A percentile compares a stretch with the other conserved stretches of the same genome.
Evolutionary conservation across 2,888 invertebrate genomes (phyloP).

Genomic region (Hymenopus coronatus): DNA sequence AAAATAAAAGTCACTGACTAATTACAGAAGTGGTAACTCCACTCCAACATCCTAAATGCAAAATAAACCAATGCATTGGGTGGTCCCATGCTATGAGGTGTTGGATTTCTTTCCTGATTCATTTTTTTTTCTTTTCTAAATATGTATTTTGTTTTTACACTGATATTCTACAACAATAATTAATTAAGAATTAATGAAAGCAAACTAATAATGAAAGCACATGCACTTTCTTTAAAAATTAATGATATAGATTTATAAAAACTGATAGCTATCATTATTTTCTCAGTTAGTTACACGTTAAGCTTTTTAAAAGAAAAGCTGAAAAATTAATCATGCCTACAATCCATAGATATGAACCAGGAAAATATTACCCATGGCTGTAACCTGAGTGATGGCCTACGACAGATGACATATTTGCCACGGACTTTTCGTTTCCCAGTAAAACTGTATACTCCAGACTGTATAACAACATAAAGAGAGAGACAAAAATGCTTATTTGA

Average conservation of each 20-base stretch:
- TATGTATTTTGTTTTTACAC: too few species aligned
- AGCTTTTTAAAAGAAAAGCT: not conserved
- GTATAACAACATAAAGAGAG: constrained; percentile 36
- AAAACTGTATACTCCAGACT: constrained; percentile 71
- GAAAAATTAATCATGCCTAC: not conserved
- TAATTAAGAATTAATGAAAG: not conserved
- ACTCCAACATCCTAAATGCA: too few species aligned
- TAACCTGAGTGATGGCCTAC: constrained; percentile 64
- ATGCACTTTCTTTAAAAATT: not conserved
- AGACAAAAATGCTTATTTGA: not conserved
- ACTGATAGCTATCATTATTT: not conserved
- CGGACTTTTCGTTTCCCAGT: constrained; percentile 60
- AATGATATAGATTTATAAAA: not conserved
- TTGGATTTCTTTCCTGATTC: too few species aligned
- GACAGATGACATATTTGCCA: constrained; percentile 72
- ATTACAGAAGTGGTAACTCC: too few species aligned
- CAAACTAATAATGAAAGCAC: not conserved
- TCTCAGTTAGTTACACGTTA: not conserved
- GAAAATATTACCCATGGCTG: constrained; percentile 55
- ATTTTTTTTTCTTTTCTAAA: too few species aligned
- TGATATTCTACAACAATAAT: too few species aligned
- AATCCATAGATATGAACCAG: not conserved
- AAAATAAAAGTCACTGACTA: too few species aligned
- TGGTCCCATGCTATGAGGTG: too few species aligned
- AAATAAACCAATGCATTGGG: too few species aligned